Evolutionary conservation across 1,140 invertebrate genomes (phyloP).

Genomic region (Drosophila ironensis): DNA sequence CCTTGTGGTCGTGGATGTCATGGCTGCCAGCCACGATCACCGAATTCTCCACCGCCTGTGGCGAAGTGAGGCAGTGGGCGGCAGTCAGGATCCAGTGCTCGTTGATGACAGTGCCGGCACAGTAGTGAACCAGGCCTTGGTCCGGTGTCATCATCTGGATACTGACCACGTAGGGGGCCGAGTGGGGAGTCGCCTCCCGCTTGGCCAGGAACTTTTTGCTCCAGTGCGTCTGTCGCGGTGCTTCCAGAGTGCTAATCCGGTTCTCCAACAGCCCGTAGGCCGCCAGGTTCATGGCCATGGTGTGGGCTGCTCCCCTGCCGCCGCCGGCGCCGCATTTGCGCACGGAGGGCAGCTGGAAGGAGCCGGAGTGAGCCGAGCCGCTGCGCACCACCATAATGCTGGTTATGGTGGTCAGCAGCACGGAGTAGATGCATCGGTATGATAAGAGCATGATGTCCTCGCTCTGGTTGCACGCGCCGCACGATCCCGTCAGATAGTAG

Average conservation of each 20-base stretch:
- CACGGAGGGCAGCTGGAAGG: slow-evolving; percentile 46
- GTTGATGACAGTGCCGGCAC: slow-evolving; percentile 77
- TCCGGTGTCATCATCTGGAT: slow-evolving; percentile 74
- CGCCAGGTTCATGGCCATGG: slow-evolving; percentile 56
- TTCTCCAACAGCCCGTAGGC: slow-evolving; percentile 66
- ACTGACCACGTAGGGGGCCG: slow-evolving; percentile 80
- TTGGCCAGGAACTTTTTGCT: slow-evolving; percentile 74
- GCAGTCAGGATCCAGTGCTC: slow-evolving; percentile 80
- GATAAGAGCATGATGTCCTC: slow-evolving; percentile 72
- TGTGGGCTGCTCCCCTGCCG: slow-evolving; percentile 22
- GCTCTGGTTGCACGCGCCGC: slow-evolving; percentile 71
- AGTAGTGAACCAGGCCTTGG: slow-evolving; percentile 71
- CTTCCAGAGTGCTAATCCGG: slow-evolving; percentile 59
- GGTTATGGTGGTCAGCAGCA: slow-evolving; percentile 62
- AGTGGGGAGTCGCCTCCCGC: slow-evolving; percentile 68
- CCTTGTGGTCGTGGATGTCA: slow-evolving; percentile 56
- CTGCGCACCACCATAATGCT: slow-evolving; percentile 75
- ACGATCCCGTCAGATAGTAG: slow-evolving; percentile 44
- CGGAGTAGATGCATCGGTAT: slow-evolving; percentile 64
- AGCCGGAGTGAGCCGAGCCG: slow-evolving; percentile 40
- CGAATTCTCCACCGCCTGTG: slow-evolving; percentile 60
- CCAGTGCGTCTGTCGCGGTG: slow-evolving; percentile 64
- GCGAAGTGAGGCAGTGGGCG: slow-evolving; percentile 71
- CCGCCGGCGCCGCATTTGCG: slow-evolving; percentile 50
- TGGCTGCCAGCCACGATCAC: slow-evolving; percentile 77